A percentile compares a stretch with the other conserved stretches of the same genome.
Conservation (phyloP, 2,888 invertebrate species). For the Drosophila longiperda region DNA sequence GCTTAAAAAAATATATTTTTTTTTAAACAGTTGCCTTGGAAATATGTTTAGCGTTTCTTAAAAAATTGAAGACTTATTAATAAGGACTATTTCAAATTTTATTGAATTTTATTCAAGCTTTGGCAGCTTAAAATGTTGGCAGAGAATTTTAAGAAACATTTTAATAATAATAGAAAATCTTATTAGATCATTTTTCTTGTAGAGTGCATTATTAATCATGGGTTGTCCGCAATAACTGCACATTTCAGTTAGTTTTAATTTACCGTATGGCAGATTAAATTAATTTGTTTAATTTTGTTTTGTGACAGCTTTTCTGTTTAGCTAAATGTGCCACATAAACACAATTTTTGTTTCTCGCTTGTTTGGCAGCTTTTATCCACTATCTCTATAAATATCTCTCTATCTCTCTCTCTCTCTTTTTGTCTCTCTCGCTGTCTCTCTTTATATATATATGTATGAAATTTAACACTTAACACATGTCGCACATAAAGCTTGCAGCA, state of each 20-base stretch:
- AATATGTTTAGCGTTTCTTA: too few relatives aligned
- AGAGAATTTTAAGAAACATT: not conserved
- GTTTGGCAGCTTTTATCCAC: not conserved
- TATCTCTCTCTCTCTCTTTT: conserved; percentile 15
- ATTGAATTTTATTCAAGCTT: not conserved
- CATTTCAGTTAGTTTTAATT: conserved; percentile 50
- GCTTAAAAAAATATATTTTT: not conserved
- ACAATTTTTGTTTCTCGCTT: conserved; percentile 5
- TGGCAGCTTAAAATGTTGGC: not conserved
- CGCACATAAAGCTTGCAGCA: conserved; percentile 27
- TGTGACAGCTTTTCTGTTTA: conserved; percentile 21
- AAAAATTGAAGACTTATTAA: too few relatives aligned
- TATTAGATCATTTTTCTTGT: not conserved
- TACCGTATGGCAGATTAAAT: conserved; percentile 65
- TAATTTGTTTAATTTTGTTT: conserved; percentile 67
- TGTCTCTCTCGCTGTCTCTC: conserved; percentile 8
- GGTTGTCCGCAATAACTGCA: conserved; percentile 15
- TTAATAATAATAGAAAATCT: not conserved
- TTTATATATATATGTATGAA: not conserved
- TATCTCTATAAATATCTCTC: conserved; percentile 1
- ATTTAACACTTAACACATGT: conserved; percentile 40
- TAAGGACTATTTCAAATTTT: not conserved
- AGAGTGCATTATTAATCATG: conserved; percentile 51
- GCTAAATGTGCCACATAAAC: conserved; percentile 36
- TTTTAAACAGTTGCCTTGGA: not conserved